A percentile compares a stretch with the other conserved stretches of the same genome.
Evolutionary conservation across 1,140 invertebrate species (phyloP).

Genomic region (Anagrus nilaparvatae): DNA sequence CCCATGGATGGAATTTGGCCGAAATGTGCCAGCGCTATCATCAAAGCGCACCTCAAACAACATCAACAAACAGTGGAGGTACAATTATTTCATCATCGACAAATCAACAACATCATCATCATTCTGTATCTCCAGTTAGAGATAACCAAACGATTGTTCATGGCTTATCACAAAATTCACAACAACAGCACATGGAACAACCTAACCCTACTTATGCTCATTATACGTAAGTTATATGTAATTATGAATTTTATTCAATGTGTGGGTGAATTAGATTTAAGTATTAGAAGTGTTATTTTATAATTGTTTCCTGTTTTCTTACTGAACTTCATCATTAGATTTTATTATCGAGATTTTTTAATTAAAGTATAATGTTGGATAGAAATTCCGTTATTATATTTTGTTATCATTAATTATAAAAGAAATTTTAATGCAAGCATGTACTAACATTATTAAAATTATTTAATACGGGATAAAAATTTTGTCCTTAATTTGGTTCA

Average conservation of each 20-base stretch:
- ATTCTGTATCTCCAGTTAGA: constrained; percentile 36
- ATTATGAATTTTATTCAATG: constrained; percentile 5
- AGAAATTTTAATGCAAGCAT: too few relatives aligned
- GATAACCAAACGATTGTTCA: constrained; percentile 34
- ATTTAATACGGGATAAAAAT: too few relatives aligned
- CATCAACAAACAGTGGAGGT: constrained; percentile 24
- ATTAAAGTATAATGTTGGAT: too few relatives aligned
- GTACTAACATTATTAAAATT: too few relatives aligned
- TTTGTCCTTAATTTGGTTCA: too few relatives aligned
- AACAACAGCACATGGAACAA: constrained; percentile 34
- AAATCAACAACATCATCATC: constrained; percentile 17
- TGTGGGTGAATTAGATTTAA: constrained; percentile 7
- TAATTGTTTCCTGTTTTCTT: too few relatives aligned
- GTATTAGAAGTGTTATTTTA: constrained; percentile 2
- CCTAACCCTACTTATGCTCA: constrained; percentile 37
- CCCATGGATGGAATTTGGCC: constrained; percentile 45
- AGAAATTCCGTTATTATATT: too few relatives aligned
- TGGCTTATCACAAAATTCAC: constrained; percentile 25
- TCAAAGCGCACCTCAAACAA: constrained; percentile 20
- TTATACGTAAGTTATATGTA: constrained; percentile 35
- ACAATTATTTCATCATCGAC: too few relatives aligned
- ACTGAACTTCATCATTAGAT: too few relatives aligned
- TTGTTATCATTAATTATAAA: too few relatives aligned
- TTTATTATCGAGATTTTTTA: too few relatives aligned
- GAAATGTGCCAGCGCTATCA: constrained; percentile 45